Percentiles rank a stretch among this genome's conserved stretches.
phyloP scores from a whole-genome alignment of 2,888 invertebrate genomes.

The Trichopoda pennipes region DNA sequence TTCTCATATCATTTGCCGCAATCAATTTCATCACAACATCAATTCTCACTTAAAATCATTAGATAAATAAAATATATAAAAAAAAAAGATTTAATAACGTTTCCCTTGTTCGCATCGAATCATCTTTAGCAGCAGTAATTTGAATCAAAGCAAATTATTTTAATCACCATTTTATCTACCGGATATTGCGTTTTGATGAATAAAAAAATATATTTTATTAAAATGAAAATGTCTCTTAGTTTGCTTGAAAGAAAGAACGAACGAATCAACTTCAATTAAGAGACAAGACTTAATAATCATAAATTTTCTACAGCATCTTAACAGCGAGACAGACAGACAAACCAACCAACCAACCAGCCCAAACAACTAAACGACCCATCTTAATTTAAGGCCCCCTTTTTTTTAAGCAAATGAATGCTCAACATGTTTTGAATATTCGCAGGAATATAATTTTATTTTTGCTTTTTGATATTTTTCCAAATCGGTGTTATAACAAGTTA shows the following conservation, averaged over 20 bases:
- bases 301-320: slow-evolving; percentile 31
- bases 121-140: slow-evolving; percentile 31
- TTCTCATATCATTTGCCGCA: slow-evolving; percentile 12
- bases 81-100: not conserved
- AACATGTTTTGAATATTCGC: slow-evolving; percentile 54
- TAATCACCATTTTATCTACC: slow-evolving; percentile 10
- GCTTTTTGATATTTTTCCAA: not conserved
- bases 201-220: slow-evolving; percentile 22
- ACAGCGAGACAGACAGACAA: not conserved
- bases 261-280: slow-evolving; percentile 58
- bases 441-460: slow-evolving; percentile 47
- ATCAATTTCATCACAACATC: slow-evolving; percentile 42
- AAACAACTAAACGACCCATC: not conserved
- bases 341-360: not conserved
- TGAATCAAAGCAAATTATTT: slow-evolving; percentile 30
- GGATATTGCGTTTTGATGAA: slow-evolving; percentile 53
- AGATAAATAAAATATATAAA: slow-evolving; percentile 55
- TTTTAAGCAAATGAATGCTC: slow-evolving; percentile 28
- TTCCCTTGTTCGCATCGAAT: slow-evolving; percentile 8
- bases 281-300: slow-evolving; percentile 60
- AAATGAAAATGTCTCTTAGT: slow-evolving; percentile 17
- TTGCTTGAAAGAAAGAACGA: slow-evolving; percentile 3
- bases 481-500: slow-evolving; percentile 3
- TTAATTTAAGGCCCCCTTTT: not conserved
- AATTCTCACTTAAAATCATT: slow-evolving; percentile 52